Conservation (phyloP, 2,797 vertebrate genomes). For the Otolemur crassicaudatus region DNA sequence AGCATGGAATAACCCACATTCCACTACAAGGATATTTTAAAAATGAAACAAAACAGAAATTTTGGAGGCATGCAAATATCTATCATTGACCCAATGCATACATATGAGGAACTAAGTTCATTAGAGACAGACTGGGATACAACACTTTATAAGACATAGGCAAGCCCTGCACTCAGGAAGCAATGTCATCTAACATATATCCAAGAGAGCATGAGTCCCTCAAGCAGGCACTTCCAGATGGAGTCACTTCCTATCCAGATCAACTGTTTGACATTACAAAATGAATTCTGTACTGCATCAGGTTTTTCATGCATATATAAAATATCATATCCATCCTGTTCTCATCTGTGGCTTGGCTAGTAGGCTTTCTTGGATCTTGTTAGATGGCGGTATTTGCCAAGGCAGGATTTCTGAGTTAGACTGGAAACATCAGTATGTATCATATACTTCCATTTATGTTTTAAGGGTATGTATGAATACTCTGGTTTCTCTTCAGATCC, state of each 20-base stretch:
- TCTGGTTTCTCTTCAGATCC: too few relatives aligned
- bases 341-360: conserved; percentile 44
- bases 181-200: conserved; percentile 19
- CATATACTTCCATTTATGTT: conserved; percentile 37
- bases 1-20: neutral
- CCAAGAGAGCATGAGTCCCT: conserved; percentile 27
- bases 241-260: conserved; percentile 48
- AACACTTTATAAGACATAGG: neutral
- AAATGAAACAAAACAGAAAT: conserved; percentile 44
- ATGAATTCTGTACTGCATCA: conserved; percentile 52
- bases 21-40: neutral
- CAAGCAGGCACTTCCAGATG: conserved; percentile 47
- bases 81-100: neutral
- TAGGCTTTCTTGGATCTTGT: conserved; percentile 32
- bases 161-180: neutral
- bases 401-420: conserved; percentile 51
- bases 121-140: neutral
- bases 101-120: conserved; percentile 20
- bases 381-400: conserved; percentile 27
- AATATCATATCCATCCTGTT: conserved; percentile 34
- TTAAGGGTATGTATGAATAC: neutral
- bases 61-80: neutral
- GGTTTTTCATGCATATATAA: conserved; percentile 48
- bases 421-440: conserved; percentile 45
- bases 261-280: conserved; percentile 55